These are phyloP conservation scores for Clinocottus analis DNA, from an alignment of 2,113 vertebrate species.

Conservation along the genomic window DNA sequence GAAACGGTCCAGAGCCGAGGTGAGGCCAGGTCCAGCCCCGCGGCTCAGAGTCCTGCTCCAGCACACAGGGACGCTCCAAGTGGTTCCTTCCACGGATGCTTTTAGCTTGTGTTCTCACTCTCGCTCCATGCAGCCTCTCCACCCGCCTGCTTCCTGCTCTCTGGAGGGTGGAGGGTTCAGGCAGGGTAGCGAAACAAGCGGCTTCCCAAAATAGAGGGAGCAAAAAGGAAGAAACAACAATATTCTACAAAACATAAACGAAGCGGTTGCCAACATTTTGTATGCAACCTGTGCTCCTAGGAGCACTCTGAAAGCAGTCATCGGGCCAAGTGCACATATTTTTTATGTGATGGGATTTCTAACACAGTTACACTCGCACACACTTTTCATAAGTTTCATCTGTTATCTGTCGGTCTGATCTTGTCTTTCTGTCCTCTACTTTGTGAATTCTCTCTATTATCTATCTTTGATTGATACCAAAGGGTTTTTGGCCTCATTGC, in stretches of 20 bases:
- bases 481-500: constrained; percentile 17
- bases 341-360: constrained; percentile 5
- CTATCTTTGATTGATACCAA: constrained; percentile 39
- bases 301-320: constrained; percentile 2
- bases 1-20: constrained; percentile 26
- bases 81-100: constrained; percentile 41
- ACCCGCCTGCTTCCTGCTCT: constrained; percentile 43
- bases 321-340: background rate
- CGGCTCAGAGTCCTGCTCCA: constrained; percentile 20
- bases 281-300: background rate
- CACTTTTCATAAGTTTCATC: background rate
- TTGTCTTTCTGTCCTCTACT: background rate
- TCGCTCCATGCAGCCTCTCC: constrained; percentile 20
- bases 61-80: background rate
- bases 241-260: background rate
- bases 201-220: constrained; percentile 62
- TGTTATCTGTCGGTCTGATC: background rate
- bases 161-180: constrained; percentile 39
- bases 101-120: constrained; percentile 58
- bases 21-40: constrained; percentile 30
- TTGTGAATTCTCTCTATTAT: constrained; percentile 12
- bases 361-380: background rate
- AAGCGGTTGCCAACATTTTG: background rate
- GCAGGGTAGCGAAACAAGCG: constrained; percentile 11
- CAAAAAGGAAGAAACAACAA: background rate